Percentiles rank a stretch among this genome's conserved stretches.
phyloP scores from a whole-genome alignment of 1,140 invertebrate genomes.

The Penaeus indicus region DNA sequence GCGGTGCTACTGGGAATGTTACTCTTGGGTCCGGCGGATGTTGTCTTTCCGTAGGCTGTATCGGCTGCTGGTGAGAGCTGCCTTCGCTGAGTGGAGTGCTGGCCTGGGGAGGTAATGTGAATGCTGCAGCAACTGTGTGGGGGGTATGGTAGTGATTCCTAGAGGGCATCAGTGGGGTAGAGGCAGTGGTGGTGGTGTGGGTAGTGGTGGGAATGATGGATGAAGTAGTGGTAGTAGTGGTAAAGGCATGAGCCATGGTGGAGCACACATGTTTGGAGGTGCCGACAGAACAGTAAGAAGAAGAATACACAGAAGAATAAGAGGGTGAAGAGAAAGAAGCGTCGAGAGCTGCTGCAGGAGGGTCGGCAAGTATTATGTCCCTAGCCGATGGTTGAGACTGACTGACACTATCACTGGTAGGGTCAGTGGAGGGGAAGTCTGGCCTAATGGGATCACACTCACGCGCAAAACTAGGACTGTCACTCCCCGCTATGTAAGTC shows the following conservation, averaged over 20 bases:
- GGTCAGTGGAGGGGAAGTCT: slow-evolving; percentile 35
- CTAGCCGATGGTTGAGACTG: slow-evolving; percentile 24
- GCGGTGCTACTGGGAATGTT: slow-evolving; percentile 26
- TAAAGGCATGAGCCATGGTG: slow-evolving; percentile 55
- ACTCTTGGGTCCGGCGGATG: slow-evolving; percentile 24
- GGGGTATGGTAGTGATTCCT: slow-evolving; percentile 34
- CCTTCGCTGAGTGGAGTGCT: slow-evolving; percentile 60
- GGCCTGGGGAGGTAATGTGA: slow-evolving; percentile 58
- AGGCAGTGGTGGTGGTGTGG: slow-evolving; percentile 46
- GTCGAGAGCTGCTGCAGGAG: slow-evolving; percentile 42
- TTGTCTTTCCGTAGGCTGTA: not conserved
- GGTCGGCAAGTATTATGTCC: slow-evolving; percentile 49
- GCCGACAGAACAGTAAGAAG: slow-evolving; percentile 34
- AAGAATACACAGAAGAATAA: slow-evolving; percentile 44
- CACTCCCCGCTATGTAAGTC: slow-evolving; percentile 35
- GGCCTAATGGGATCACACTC: slow-evolving; percentile 33
- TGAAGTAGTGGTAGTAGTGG: slow-evolving; percentile 36
- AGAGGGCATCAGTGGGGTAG: slow-evolving; percentile 35
- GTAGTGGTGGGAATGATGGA: slow-evolving; percentile 33
- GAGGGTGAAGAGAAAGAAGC: slow-evolving; percentile 43
- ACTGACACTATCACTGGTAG: slow-evolving; percentile 42
- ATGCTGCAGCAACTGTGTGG: slow-evolving; percentile 51
- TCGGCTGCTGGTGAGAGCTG: slow-evolving; percentile 16
- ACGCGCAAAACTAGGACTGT: slow-evolving; percentile 37
- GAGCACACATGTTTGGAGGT: slow-evolving; percentile 37